Percentiles rank a stretch among this genome's conserved stretches.
These are phyloP conservation scores for Caenorhabditis latens DNA, from an alignment of 1,140 invertebrate species.

Conservation along the genomic window DNA sequence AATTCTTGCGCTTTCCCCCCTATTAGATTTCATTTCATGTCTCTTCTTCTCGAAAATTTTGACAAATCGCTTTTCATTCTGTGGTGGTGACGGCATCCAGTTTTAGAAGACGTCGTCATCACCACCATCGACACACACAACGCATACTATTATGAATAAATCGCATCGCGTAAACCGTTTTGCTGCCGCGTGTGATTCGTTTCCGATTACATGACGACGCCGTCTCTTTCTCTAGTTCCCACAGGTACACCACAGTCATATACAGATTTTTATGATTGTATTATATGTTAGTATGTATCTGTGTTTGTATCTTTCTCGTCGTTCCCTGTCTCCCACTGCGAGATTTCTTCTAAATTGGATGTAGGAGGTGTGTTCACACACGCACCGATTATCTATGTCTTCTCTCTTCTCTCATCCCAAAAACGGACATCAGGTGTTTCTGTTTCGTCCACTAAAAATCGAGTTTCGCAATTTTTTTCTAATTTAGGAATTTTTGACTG, in stretches of 20 bases:
- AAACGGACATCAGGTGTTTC: not conserved
- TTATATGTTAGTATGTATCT: constrained; percentile 24
- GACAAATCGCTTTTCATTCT: constrained; percentile 12
- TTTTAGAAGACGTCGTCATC: constrained; percentile 37
- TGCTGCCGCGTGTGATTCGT: constrained; percentile 17
- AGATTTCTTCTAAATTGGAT: constrained; percentile 40
- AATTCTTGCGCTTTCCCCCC: not conserved
- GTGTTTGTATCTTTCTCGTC: constrained; percentile 34
- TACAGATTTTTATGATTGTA: constrained; percentile 48
- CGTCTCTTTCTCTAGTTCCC: not conserved
- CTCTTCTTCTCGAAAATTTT: constrained; percentile 42
- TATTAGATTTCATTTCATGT: constrained; percentile 42
- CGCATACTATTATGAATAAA: constrained; percentile 56
- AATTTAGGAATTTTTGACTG: not conserved
- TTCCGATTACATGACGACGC: constrained; percentile 34
- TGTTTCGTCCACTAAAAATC: too few species aligned
- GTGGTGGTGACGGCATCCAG: constrained; percentile 26
- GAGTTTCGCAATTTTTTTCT: not conserved
- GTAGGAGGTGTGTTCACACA: not conserved
- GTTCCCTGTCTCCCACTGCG: constrained; percentile 8
- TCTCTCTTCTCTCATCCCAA: not conserved
- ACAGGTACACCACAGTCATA: not conserved
- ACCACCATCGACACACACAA: not conserved
- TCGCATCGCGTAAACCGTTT: constrained; percentile 55
- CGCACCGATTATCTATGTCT: constrained; percentile 3